Base-by-base conservation (phyloP, 2,888 invertebrate genomes). In the Cistogaster globosa region DNA sequence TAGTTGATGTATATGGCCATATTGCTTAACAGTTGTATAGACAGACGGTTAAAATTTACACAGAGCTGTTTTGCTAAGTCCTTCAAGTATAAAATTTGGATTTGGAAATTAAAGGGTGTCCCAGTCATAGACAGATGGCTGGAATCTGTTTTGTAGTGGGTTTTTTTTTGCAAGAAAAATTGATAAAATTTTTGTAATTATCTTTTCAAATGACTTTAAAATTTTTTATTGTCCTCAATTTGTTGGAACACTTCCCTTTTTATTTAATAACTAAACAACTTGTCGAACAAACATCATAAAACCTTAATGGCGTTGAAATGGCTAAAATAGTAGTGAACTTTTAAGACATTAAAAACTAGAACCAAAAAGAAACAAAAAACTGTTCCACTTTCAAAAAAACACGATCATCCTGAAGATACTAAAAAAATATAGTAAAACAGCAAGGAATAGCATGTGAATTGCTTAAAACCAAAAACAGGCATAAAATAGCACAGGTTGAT, bases 251-350 rank as follows among this genome's bases (percentile, higher is more conserved):
- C 83, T 63, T 83, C 68, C 83, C 74, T 48, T 18, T 14, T 42
- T 32, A 16, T 36, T 26, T 57, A 16, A 22, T 62, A 58, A 32
- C 16, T 12, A 77, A 71, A 69, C 84, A 80, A 83, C 80, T 84
- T 84, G 80, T 76, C 58, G 63, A 65, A 71, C 53, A 42, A 65
- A 84, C 60, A 53, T 75, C 78, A 83, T 71, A 62, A 69, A 78
- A 63, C 48, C 51, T 75, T 79, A 78, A 85, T 78, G 83, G 85
- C 83, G 75, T 83, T 85, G 75, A 65, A 79, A 76, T 83, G 83
- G 78, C 65, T 58, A 74, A 85, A 85, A 78, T 85, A 78, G 42
- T 48, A 77, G 67, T 81, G 81, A 84, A 84, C 84, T 77, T 18
- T 77, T 2, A 53, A 32, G 8, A 20, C 62, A 72, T 67, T 32